Base-by-base conservation (phyloP, 2,797 vertebrate species). In the Sitta carolinensis region DNA sequence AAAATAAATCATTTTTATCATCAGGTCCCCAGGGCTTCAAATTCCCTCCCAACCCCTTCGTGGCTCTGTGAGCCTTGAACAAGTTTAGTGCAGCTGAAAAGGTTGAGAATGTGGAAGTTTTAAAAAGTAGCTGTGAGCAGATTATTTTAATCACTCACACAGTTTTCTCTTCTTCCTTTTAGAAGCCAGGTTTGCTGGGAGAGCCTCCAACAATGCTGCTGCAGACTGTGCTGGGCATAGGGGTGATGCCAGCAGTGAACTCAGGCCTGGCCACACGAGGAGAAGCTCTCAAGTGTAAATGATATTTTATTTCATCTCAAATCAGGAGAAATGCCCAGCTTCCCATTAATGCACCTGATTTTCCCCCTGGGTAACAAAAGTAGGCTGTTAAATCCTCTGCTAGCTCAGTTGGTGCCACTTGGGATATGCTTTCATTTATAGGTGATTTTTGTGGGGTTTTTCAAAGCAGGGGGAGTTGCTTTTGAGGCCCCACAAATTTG, bases 181-280 rank as follows among this genome's bases (percentile, higher is more conserved):
- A 98, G 99, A 98, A 99, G 84, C 98, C 98, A 5, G 98, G 99
- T 96, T 98, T 99, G 92, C 98, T 99, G 77, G 99, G 99, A 86
- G 99, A 99, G 29, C 98, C 99, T 69, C 98, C 99, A 76, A 96
- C 98, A 25, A 96, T 99, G 97, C 98, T 99, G 9, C 98, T 99
- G 82, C 99, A 99, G 93, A 98, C 98, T 16, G 97, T 98, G 2
- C 95, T 99, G 96, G 98, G 98, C 69, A 97, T 99, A 70, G 98
- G 98, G 63, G 95, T 98, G 61, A 91, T 98, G 3, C 98, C 98
- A 34, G 96, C 98, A 2, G 70, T 98, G 96, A 94, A 97, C 14
- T 97, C 98, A 48, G 99, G 98, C 51, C 97, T 99, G 96, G 98
- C 98, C 34, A 96, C 98, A 67, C 98, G 98, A 63, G 99, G 98